Evolutionary conservation across 2,113 vertebrate species (phyloP).

Genomic region (Girardinichthys multiradiatus): DNA sequence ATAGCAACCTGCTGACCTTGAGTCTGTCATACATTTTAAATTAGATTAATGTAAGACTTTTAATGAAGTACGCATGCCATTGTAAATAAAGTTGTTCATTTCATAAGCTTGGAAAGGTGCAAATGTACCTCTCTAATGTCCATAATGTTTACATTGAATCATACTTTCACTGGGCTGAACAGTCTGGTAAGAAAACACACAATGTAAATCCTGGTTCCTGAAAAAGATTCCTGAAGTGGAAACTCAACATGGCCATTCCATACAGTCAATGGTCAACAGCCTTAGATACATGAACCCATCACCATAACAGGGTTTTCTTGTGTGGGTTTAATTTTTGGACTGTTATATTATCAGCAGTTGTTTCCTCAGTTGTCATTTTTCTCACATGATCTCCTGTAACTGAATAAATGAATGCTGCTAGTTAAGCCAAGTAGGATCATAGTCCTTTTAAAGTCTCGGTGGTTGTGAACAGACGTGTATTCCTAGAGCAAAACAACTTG

Average conservation of each 20-base stretch:
- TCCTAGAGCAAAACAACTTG: too few relatives aligned
- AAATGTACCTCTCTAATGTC: neutral
- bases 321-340: too few relatives aligned
- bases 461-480: too few relatives aligned
- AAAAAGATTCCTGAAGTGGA: too few relatives aligned
- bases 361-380: neutral
- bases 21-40: constrained; percentile 15
- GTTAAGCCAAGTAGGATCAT: too few relatives aligned
- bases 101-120: neutral
- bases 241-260: too few relatives aligned
- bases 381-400: neutral
- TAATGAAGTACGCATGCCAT: neutral
- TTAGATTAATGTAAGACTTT: constrained; percentile 7
- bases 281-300: too few relatives aligned
- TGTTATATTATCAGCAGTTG: neutral
- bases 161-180: neutral
- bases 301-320: too few relatives aligned
- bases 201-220: too few relatives aligned
- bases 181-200: neutral
- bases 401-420: neutral
- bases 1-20: constrained; percentile 22
- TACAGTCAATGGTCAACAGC: too few relatives aligned
- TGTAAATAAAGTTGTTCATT: neutral
- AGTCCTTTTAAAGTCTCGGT: neutral
- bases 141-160: neutral